A percentile compares a stretch with the other conserved stretches of the same genome.
Conservation (phyloP, 2,888 invertebrate genomes). For the Mythimna lalbum region DNA sequence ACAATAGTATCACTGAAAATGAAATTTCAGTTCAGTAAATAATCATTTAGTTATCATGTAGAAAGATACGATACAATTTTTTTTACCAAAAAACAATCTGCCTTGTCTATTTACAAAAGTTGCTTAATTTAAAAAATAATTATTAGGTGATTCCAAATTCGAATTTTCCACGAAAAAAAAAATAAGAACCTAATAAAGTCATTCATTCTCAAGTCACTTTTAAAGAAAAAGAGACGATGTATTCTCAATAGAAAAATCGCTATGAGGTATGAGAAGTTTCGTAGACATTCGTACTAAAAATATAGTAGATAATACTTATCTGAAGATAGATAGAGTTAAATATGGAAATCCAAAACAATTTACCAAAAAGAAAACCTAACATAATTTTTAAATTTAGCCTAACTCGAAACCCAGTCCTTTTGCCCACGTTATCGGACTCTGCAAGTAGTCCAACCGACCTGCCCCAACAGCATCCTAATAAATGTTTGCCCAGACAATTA, state of each 20-base stretch:
- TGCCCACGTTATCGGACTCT: conserved; percentile 31
- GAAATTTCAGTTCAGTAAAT: neutral
- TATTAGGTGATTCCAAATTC: no score
- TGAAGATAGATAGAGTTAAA: neutral
- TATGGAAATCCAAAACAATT: no score
- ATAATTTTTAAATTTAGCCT: neutral
- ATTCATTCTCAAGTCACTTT: no score
- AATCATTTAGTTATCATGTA: neutral
- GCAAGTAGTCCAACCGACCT: conserved; percentile 67
- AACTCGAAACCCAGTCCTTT: neutral
- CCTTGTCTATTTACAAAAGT: no score
- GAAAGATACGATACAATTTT: no score
- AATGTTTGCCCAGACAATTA: conserved; percentile 87
- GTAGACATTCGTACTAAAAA: neutral
- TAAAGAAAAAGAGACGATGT: neutral
- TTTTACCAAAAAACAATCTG: no score
- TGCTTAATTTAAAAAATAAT: no score
- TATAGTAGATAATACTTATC: neutral
- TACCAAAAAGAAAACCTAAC: neutral
- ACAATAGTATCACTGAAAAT: neutral
- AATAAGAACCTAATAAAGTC: no score
- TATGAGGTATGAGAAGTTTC: neutral
- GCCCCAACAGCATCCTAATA: conserved; percentile 78
- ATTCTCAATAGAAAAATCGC: no score
- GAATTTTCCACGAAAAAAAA: no score